Base-by-base conservation (phyloP, 2,888 invertebrate genomes). In the Cerastoderma edule region DNA sequence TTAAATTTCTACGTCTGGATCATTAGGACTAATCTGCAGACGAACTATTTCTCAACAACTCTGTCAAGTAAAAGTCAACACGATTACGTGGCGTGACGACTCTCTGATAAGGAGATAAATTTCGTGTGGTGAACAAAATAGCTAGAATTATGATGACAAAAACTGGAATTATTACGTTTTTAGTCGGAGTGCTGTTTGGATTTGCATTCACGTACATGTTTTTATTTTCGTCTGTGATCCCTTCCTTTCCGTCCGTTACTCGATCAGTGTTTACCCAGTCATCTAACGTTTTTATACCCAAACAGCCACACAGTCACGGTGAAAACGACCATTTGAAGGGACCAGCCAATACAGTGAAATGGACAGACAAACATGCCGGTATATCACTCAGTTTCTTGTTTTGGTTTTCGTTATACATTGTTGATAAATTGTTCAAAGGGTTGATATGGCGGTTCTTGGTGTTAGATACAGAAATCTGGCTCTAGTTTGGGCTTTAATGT, bases 141-240 rank as follows among this genome's bases (percentile, higher is more conserved):
- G 68, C 65, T 22, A 65, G 65, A 35, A 56, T 57, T 64, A 69
- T 33, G n/a, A 46, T 80, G n/a, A 57, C 80, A 33, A 70, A 72
- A 65, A 57, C 70, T 19, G 74, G 63, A 46, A 68, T 88, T 48
- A 75, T 83, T 44, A 86, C 84, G 35, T 83, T 85, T 77, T 72
- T 65, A 39, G 75, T 85, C 2, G 85, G 85, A 44, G 79, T 85
- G 64, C 68, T 81, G n/a, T 81, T 85, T 65, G 85, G 87, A 19
- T 79, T 85, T 63, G 80, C 73, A 13, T 78, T 84, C 33, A 83
- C 86, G 2, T 85, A 85, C 67, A 81, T 84, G 56, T 73, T 73
- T 70, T 46, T 65, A 24, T 67, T 77, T 50, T 78, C 70, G 5
- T 75, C 70, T n/a, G 50, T 67, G 19, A 67, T 66, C 27, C 46